Conservation (phyloP, 1,140 invertebrate genomes). For the Drosophila rufa region DNA sequence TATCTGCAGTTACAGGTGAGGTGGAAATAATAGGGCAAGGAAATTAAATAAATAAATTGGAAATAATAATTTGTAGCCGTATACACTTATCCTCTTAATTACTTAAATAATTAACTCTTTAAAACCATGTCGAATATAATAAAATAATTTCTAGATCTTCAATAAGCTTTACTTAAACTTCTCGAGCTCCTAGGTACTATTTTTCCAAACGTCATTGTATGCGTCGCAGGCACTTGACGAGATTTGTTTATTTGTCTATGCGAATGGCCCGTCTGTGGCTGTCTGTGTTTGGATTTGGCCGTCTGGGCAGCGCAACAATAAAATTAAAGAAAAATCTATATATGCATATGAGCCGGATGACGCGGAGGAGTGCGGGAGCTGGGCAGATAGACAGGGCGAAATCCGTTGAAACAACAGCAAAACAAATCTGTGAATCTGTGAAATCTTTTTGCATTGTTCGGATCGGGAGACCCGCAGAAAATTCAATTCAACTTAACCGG, state of each 20-base stretch:
- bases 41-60: neutral
- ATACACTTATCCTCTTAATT: no score
- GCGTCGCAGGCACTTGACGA: conserved; percentile 69
- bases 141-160: no score
- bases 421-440: conserved; percentile 56
- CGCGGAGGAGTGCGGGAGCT: conserved; percentile 5
- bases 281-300: conserved; percentile 78
- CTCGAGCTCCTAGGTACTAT: neutral
- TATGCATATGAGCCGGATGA: conserved; percentile 47
- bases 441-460: conserved; percentile 57
- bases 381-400: conserved; percentile 50
- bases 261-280: conserved; percentile 72
- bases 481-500: conserved; percentile 45
- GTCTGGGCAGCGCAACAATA: conserved; percentile 68
- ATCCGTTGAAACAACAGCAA: conserved; percentile 66
- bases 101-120: no score
- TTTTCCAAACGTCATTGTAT: conserved; percentile 1
- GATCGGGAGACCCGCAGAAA: conserved; percentile 49
- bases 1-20: conserved; percentile 11
- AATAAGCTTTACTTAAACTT: no score
- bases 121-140: no score
- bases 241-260: conserved; percentile 81
- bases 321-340: conserved; percentile 57
- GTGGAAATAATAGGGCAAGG: neutral
- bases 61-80: no score